Percentiles rank a stretch among this genome's conserved stretches.
phyloP scores from a whole-genome alignment of 2,113 vertebrate genomes.

The Tiliqua scincoides region DNA sequence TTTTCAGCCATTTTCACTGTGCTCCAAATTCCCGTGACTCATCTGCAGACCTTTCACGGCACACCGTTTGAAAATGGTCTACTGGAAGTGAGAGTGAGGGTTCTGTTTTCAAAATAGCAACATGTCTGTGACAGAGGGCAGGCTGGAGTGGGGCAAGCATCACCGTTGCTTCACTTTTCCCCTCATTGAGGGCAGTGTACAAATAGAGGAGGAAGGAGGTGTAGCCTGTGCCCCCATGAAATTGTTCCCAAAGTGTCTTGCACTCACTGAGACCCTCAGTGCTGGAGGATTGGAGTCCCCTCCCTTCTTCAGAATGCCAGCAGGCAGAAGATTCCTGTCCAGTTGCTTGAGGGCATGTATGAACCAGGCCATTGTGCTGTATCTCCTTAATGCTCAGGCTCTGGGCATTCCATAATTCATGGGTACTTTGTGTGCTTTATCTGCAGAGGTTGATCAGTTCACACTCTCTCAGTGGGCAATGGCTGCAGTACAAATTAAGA shows the following conservation, averaged over 20 bases:
- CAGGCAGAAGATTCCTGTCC: too few species aligned
- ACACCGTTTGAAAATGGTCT: too few species aligned
- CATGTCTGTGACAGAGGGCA: background rate
- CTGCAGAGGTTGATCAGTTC: conserved; percentile 28
- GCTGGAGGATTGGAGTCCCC: background rate
- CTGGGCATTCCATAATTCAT: background rate
- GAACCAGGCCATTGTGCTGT: background rate
- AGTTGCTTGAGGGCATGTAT: background rate
- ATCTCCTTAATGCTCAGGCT: background rate
- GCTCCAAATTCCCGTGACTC: too few species aligned
- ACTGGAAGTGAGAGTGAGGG: too few species aligned
- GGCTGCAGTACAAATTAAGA: conserved; percentile 56
- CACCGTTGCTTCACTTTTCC: too few species aligned
- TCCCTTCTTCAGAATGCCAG: background rate
- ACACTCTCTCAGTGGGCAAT: background rate
- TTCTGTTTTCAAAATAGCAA: too few species aligned
- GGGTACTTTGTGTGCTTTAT: background rate
- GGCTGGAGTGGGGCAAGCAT: background rate
- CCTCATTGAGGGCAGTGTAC: background rate
- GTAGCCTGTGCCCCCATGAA: too few species aligned
- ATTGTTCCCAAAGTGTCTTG: background rate
- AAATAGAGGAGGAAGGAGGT: background rate
- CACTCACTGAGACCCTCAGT: background rate
- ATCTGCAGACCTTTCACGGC: too few species aligned
- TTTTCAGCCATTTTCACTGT: too few species aligned